phyloP scores from a whole-genome alignment of 2,888 invertebrate genomes.

The Zhengitettix transpicula region DNA sequence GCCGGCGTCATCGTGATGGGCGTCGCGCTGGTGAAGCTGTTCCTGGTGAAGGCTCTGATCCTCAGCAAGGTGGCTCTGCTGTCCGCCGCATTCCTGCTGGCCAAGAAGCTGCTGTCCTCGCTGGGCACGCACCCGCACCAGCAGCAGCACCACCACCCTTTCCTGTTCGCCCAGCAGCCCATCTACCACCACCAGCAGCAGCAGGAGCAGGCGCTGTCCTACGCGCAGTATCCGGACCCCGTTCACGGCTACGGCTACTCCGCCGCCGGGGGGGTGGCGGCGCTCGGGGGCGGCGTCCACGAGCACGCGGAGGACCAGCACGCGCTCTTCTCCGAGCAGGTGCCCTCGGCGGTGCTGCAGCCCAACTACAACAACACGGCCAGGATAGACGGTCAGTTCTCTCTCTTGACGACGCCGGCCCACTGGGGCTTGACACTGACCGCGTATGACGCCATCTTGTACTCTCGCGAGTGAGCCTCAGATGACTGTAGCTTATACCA shows the following conservation, averaged over 20 bases:
- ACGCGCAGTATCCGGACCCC: background rate
- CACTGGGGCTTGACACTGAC: no score
- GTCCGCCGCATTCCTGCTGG: slow-evolving; percentile 41
- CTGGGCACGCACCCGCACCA: background rate
- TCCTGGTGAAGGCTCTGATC: slow-evolving; percentile 50
- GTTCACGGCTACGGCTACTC: background rate
- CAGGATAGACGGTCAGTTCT: background rate
- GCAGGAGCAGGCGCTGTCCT: no score
- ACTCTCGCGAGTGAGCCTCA: no score
- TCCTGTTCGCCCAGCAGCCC: background rate
- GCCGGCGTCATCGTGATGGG: slow-evolving; percentile 44
- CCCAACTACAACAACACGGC: background rate
- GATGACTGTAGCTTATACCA: no score
- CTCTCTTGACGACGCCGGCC: no score
- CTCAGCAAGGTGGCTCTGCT: slow-evolving; percentile 50
- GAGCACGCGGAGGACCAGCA: background rate
- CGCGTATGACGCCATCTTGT: no score
- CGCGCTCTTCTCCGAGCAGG: background rate
- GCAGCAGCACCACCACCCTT: background rate
- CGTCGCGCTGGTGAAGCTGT: slow-evolving; percentile 39
- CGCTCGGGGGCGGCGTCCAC: background rate
- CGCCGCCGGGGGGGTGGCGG: background rate
- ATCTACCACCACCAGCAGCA: background rate
- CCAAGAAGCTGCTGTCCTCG: slow-evolving; percentile 35
- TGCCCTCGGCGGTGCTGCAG: background rate